phyloP scores from a whole-genome alignment of 2,797 vertebrate genomes.

The Aldrovandia affinis region DNA sequence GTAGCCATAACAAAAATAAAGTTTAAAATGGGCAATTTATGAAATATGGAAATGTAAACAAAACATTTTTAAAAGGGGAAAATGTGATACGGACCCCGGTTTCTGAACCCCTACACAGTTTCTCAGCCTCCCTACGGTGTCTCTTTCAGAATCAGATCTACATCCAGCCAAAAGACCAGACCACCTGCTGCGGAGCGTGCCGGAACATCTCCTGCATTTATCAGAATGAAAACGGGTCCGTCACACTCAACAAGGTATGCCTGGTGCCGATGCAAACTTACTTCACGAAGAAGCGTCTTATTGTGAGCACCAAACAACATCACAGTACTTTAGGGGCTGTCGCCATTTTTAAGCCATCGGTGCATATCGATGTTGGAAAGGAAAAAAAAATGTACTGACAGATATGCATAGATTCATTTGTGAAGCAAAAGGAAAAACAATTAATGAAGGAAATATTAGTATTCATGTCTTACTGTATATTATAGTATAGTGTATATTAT shows the following conservation, averaged over 20 bases:
- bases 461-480: too few species aligned
- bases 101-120: background rate
- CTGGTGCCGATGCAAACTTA: background rate
- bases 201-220: conserved; percentile 89
- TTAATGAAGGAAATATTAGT: too few species aligned
- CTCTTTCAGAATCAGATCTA: conserved; percentile 89
- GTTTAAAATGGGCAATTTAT: background rate
- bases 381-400: too few species aligned
- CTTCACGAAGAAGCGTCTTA: too few species aligned
- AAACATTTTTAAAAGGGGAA: background rate
- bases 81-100: background rate
- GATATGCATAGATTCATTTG: too few species aligned
- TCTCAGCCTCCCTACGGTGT: conserved; percentile 6
- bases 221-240: conserved; percentile 83
- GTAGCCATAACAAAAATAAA: too few species aligned
- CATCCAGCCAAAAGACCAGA: conserved; percentile 83
- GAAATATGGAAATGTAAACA: background rate
- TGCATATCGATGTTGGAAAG: too few species aligned
- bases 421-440: too few species aligned
- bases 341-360: too few species aligned
- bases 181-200: conserved; percentile 88
- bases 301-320: too few species aligned
- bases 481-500: too few species aligned
- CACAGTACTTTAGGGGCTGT: too few species aligned
- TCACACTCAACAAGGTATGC: conserved; percentile 80